These are phyloP conservation scores for Tyrophagus putrescentiae DNA, from an alignment of 1,140 invertebrate genomes.

Conservation along the genomic window DNA sequence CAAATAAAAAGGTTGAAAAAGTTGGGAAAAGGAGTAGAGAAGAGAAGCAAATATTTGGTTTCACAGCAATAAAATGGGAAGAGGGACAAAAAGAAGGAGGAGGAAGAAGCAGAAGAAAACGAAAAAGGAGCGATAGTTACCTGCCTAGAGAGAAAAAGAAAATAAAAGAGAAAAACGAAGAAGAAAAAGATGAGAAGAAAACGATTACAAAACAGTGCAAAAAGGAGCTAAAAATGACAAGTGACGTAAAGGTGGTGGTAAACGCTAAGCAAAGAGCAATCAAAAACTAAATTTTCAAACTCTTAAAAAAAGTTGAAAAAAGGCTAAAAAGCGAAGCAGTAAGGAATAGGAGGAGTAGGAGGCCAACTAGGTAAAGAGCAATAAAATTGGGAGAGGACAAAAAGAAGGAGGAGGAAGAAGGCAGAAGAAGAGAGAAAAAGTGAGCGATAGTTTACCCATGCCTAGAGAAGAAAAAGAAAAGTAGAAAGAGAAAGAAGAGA, in stretches of 20 bases:
- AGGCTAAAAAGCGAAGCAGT: background rate
- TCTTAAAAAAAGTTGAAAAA: too few relatives aligned
- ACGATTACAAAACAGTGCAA: background rate
- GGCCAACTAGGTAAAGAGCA: background rate
- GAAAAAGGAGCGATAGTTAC: too few relatives aligned
- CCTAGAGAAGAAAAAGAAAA: background rate
- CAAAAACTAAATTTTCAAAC: too few relatives aligned
- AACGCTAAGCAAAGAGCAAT: background rate
- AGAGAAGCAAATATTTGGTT: too few relatives aligned
- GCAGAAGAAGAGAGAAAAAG: background rate
- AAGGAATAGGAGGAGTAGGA: background rate
- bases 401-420: background rate
- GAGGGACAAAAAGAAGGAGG: too few relatives aligned
- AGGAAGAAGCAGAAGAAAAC: too few relatives aligned
- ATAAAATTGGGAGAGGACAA: background rate
- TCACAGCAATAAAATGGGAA: too few relatives aligned
- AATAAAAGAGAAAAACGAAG: background rate
- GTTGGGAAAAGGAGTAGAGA: slow-evolving; percentile 1
- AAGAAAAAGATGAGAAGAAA: background rate
- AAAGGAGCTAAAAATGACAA: background rate
- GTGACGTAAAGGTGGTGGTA: background rate
- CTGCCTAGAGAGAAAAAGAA: too few relatives aligned
- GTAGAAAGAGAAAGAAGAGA: background rate
- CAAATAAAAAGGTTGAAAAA: too few relatives aligned
- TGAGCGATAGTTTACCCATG: background rate